These are phyloP conservation scores for Synodontis membranacea DNA, from an alignment of 2,113 vertebrate species.

Conservation along the genomic window DNA sequence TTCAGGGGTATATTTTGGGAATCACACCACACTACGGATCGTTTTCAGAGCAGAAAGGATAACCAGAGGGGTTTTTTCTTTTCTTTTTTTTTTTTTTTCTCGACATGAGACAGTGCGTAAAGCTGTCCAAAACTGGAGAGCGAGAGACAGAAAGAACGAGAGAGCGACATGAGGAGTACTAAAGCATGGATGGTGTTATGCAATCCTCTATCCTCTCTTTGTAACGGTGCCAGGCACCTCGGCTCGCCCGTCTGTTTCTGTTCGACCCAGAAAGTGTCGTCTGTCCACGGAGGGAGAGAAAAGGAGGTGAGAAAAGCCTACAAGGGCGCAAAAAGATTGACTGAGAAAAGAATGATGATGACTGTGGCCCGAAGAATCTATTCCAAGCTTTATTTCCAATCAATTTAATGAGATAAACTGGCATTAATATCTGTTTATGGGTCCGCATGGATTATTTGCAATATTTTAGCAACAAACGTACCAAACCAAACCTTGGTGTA, in stretches of 20 bases:
- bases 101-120: neutral
- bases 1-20: neutral
- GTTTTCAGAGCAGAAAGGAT: neutral
- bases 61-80: neutral
- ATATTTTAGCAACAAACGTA: neutral
- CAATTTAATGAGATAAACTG: too few species aligned
- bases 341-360: neutral
- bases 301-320: slow-evolving; percentile 9
- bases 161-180: neutral
- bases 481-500: neutral
- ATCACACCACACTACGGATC: neutral
- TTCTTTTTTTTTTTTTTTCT: neutral
- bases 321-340: neutral
- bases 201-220: slow-evolving; percentile 8
- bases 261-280: slow-evolving; percentile 37
- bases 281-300: slow-evolving; percentile 16
- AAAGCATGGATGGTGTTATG: neutral
- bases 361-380: neutral
- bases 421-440: too few species aligned
- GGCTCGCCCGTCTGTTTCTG: neutral
- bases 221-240: slow-evolving; percentile 13
- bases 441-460: neutral
- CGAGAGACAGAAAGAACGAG: neutral
- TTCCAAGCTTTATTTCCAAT: too few species aligned
- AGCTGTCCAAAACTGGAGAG: neutral